A percentile compares a stretch with the other conserved stretches of the same genome.
Evolutionary conservation across 2,113 vertebrate genomes (phyloP).

Genomic region (Chaetops frenatus): DNA sequence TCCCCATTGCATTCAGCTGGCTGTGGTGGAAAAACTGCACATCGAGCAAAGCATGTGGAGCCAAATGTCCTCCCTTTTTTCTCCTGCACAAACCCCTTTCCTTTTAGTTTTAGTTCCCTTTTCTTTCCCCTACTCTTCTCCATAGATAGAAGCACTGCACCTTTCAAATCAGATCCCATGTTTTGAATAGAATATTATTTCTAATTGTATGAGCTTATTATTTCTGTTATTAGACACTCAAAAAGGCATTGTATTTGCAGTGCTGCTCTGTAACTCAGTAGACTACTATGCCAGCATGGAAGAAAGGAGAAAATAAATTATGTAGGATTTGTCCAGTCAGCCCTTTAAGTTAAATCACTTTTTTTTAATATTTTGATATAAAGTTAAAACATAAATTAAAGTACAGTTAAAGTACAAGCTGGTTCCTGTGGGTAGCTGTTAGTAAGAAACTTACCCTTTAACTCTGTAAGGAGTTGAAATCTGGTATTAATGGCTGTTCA

Average conservation of each 20-base stretch:
- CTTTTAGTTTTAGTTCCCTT: no score
- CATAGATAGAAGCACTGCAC: not conserved
- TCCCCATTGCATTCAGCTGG: not conserved
- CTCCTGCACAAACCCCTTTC: not conserved
- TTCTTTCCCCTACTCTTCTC: not conserved
- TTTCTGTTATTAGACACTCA: not conserved
- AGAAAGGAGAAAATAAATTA: not conserved
- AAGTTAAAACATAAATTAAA: not conserved
- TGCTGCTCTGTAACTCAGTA: not conserved
- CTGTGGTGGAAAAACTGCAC: not conserved
- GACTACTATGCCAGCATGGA: not conserved
- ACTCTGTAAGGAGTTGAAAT: not conserved
- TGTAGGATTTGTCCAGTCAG: not conserved
- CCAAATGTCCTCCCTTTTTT: not conserved
- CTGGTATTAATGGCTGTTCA: not conserved
- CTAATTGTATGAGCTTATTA: not conserved
- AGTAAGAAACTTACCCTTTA: not conserved
- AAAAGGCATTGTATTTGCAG: not conserved
- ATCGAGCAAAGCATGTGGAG: rapidly evolving
- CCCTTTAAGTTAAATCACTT: not conserved
- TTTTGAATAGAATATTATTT: not conserved
- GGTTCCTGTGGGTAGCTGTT: not conserved
- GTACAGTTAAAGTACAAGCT: not conserved
- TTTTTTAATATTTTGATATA: conserved; percentile 7
- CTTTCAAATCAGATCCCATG: not conserved